phyloP scores from a whole-genome alignment of 2,113 vertebrate species.

The Pomatorhinus ruficollis region DNA sequence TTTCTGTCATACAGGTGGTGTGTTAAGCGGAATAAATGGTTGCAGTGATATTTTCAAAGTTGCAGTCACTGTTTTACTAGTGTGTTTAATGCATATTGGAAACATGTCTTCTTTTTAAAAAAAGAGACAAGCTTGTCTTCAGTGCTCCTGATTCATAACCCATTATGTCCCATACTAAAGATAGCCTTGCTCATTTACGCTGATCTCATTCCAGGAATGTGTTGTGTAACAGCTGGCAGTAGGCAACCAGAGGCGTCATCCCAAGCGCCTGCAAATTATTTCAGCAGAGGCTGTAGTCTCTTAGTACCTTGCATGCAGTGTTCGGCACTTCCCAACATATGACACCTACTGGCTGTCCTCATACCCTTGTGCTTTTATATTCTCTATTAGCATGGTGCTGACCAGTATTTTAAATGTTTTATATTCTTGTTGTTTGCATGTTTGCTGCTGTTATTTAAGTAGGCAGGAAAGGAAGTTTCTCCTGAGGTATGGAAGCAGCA shows the following conservation, averaged over 20 bases:
- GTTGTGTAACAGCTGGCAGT: constrained; percentile 55
- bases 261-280: not conserved
- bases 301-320: not conserved
- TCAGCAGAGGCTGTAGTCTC: not conserved
- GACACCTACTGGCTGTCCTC: not conserved
- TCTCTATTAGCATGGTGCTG: not conserved
- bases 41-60: constrained; percentile 29
- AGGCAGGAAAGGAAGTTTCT: not conserved
- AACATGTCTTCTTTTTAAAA: not conserved
- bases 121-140: constrained; percentile 29
- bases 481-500: not conserved
- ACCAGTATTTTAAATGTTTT: not conserved
- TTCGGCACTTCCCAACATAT: not conserved
- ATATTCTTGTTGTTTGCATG: not conserved
- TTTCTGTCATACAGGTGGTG: constrained; percentile 27
- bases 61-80: constrained; percentile 3
- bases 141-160: constrained; percentile 51
- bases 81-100: constrained; percentile 1
- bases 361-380: not conserved
- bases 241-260: not conserved
- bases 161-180: constrained; percentile 38
- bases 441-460: not conserved
- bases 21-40: constrained; percentile 17
- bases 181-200: not conserved
- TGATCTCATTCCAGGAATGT: constrained; percentile 48